Percentiles rank a stretch among this genome's conserved stretches.
phyloP scores from a whole-genome alignment of 2,888 invertebrate genomes.

The Diploptera punctata region DNA sequence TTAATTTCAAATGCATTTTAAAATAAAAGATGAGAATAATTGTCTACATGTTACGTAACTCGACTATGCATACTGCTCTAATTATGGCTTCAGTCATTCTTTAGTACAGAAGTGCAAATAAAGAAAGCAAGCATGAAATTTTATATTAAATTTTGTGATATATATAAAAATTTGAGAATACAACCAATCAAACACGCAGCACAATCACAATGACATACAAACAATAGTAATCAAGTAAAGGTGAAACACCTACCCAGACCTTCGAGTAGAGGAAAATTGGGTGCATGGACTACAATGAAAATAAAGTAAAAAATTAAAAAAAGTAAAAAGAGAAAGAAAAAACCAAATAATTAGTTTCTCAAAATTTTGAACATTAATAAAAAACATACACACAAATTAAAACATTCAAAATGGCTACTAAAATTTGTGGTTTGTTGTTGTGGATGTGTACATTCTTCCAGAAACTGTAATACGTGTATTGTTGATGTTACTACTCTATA shows the following conservation, averaged over 20 bases:
- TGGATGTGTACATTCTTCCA: not conserved
- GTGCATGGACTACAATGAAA: constrained; percentile 62
- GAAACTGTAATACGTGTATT: not conserved
- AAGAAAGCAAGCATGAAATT: constrained; percentile 6
- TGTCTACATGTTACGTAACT: no score
- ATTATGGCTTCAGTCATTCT: not conserved
- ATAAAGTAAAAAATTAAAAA: constrained; percentile 43
- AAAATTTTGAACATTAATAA: constrained; percentile 19
- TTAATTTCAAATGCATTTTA: no score
- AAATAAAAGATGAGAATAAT: no score
- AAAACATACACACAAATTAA: constrained; percentile 1
- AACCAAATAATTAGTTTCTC: constrained; percentile 21
- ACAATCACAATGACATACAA: constrained; percentile 32
- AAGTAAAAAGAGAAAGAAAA: constrained; percentile 26
- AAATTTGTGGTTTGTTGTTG: not conserved
- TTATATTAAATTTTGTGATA: not conserved
- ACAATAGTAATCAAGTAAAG: constrained; percentile 28
- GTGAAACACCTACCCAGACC: constrained; percentile 62
- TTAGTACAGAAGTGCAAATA: not conserved
- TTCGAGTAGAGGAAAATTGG: constrained; percentile 67
- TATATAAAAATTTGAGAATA: not conserved
- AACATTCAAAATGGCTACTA: not conserved
- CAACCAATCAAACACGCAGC: constrained; percentile 29
- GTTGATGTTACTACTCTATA: not conserved
- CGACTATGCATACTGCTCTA: not conserved